Percentiles rank a stretch among this genome's conserved stretches.
phyloP scores from a whole-genome alignment of 1,140 invertebrate species.

The Adoxophyes honmai region DNA sequence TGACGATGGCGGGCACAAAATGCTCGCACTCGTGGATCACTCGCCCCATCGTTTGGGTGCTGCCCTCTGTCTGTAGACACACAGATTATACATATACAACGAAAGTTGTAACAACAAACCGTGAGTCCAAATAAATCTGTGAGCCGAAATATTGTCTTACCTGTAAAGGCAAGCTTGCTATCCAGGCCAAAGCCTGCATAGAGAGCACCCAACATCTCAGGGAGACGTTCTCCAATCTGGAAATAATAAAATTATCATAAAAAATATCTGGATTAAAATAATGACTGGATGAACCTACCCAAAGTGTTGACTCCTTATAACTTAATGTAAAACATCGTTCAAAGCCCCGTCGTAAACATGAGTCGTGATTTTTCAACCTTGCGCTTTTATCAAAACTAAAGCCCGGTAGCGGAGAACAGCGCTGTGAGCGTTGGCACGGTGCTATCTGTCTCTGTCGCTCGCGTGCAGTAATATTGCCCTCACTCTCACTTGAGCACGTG shows the following conservation, averaged over 20 bases:
- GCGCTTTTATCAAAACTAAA: too few relatives aligned
- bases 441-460: too few relatives aligned
- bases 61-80: conserved; percentile 49
- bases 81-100: too few relatives aligned
- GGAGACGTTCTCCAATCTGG: conserved; percentile 65
- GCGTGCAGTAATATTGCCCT: too few relatives aligned
- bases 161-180: conserved; percentile 58
- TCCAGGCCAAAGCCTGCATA: conserved; percentile 73
- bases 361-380: too few relatives aligned
- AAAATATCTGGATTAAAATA: too few relatives aligned
- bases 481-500: too few relatives aligned
- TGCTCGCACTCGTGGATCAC: conserved; percentile 64
- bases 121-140: neutral
- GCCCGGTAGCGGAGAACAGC: neutral
- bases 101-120: too few relatives aligned
- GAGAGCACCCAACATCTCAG: conserved; percentile 72
- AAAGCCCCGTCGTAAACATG: too few relatives aligned
- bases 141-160: conserved; percentile 30
- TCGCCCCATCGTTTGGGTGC: conserved; percentile 60
- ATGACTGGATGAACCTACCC: too few relatives aligned
- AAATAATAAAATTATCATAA: conserved; percentile 17
- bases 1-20: conserved; percentile 64
- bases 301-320: too few relatives aligned
- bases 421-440: neutral
- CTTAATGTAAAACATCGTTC: too few relatives aligned